Conservation (phyloP, 2,797 vertebrate species). For the Anguilla pacifica region DNA sequence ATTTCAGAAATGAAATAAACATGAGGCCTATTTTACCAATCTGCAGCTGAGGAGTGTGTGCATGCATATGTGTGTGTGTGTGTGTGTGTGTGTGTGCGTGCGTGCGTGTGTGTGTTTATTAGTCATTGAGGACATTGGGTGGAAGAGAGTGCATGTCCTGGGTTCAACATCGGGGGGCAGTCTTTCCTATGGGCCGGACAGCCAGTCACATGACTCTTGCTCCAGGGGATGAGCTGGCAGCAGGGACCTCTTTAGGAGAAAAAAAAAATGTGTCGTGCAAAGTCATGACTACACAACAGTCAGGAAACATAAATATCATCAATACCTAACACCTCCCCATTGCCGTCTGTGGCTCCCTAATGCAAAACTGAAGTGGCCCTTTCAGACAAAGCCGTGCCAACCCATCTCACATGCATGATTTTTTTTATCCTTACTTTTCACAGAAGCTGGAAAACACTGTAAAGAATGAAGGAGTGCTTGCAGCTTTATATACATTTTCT, state of each 20-base stretch:
- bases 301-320: background rate
- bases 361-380: background rate
- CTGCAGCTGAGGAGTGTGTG: background rate
- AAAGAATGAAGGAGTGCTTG: background rate
- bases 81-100: constrained; percentile 7
- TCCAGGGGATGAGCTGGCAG: background rate
- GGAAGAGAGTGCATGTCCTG: background rate
- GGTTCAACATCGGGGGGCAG: constrained; percentile 1
- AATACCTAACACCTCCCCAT: background rate
- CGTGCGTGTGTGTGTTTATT: background rate
- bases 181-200: background rate
- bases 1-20: too few species aligned
- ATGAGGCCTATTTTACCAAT: too few species aligned
- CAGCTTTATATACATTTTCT: background rate
- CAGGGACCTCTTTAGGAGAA: background rate
- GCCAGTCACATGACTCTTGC: background rate
- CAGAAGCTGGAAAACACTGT: background rate
- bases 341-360: background rate
- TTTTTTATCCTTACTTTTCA: background rate
- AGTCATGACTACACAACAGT: background rate
- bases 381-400: background rate
- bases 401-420: background rate
- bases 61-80: constrained; percentile 13
- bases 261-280: background rate
- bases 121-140: constrained; percentile 27